A percentile compares a stretch with the other conserved stretches of the same genome.
These are phyloP conservation scores for Cyaniris semiargus DNA, from an alignment of 2,888 invertebrate species.

Conservation along the genomic window DNA sequence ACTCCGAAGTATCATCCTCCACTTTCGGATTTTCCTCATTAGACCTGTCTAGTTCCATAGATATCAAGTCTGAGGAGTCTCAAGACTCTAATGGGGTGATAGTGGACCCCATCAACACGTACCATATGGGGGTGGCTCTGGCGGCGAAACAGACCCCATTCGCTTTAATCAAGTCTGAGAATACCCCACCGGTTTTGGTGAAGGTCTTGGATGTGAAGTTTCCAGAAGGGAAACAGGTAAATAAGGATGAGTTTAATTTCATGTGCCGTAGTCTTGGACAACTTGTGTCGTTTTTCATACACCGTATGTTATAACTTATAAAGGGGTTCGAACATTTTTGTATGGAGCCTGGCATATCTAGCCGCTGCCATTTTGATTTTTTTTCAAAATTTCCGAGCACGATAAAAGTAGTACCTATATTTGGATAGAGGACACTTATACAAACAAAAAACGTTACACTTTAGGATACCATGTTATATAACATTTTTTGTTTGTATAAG, in stretches of 20 bases:
- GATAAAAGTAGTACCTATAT: no score
- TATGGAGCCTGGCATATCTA: no score
- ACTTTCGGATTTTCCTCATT: conserved; percentile 56
- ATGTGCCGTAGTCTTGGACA: no score
- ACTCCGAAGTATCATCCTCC: conserved; percentile 69
- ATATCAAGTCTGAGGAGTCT: conserved; percentile 40
- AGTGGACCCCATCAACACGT: conserved; percentile 86
- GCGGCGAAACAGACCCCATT: conserved; percentile 85
- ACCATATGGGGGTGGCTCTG: conserved; percentile 84
- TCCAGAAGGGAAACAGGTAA: conserved; percentile 74
- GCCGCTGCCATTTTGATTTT: no score
- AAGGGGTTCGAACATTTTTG: no score
- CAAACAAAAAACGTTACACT: no score
- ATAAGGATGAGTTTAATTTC: background rate
- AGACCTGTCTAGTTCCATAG: conserved; percentile 7
- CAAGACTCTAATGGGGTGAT: conserved; percentile 78
- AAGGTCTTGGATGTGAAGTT: conserved; percentile 81
- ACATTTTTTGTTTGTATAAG: no score
- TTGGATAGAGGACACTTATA: no score
- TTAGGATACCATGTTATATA: no score
- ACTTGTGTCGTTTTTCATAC: no score
- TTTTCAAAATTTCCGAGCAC: no score
- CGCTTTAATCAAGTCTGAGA: conserved; percentile 84
- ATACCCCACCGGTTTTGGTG: conserved; percentile 84
- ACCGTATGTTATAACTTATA: no score